Base-by-base conservation (phyloP, 2,113 vertebrate species). In the Tautogolabrus adspersus region DNA sequence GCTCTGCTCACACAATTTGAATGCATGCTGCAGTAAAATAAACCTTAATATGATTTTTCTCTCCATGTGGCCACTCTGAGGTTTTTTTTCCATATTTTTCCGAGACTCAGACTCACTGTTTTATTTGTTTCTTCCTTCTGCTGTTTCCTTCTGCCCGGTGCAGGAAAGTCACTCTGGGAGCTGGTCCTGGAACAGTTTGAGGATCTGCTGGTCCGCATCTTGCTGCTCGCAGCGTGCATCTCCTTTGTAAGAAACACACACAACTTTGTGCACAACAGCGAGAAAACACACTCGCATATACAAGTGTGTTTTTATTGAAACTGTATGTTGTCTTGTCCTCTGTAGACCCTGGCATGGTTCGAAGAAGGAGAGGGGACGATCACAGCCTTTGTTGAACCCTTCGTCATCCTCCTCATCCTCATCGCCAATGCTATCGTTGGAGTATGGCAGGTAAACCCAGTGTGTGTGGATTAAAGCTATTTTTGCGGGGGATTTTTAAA, bases 381-480 rank as follows among this genome's bases (percentile, higher is more conserved):
- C 81, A 95, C 95, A 58, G 95, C 95, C 30, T 95, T 95, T 52
- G 95, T 95, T 11, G 95, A 95, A 66, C 95, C 95, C 57, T 95
- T 95, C n/a, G 95, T 95, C 79, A 95, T 95, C 57, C 94, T 95
- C 47, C 94, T 95, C 51, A 95, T 95, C 84, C 94, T 95, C 74
- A 95, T 95, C 6, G 95, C 94, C 34, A 95, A 95, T 37, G 95
- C 95, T 40, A 95, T 95, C 10, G 95, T 95, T 16, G 95, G 95
- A 44, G 95, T 95, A 0, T 95, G 95, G 95, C 95, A 95, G 95
- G 95, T 95, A 88, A 82, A 57, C 26, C 21, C 47, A 19, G 13
- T 70, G 12, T 66, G 34, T 68, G 10, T 59, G 42, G 38, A 19
- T 34, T 34, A 34, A 34, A 34, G 30, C 30, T 34, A 6, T 34